A percentile compares a stretch with the other conserved stretches of the same genome.
Conservation (phyloP, 2,888 invertebrate species). For the Euphydryas editha region DNA sequence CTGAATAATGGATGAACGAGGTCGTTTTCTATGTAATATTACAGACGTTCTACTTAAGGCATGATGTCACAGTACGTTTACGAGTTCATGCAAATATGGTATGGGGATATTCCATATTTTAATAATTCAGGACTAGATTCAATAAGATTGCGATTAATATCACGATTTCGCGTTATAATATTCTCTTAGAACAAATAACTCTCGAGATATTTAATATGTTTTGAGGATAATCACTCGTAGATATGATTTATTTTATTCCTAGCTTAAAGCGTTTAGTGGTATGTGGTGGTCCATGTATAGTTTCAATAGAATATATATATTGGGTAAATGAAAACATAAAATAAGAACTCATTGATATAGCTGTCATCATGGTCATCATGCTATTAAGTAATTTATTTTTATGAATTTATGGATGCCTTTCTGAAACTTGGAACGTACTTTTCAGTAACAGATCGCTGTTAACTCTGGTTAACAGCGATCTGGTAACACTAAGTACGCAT, state of each 20-base stretch:
- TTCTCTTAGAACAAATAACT: not conserved
- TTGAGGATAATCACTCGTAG: not conserved
- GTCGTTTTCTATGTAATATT: not conserved
- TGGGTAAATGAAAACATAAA: too few relatives aligned
- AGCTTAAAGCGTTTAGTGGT: too few relatives aligned
- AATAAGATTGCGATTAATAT: not conserved
- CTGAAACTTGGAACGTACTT: too few relatives aligned
- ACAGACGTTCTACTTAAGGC: not conserved
- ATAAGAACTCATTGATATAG: too few relatives aligned
- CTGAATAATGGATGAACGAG: not conserved
- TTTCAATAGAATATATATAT: not conserved
- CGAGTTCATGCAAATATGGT: conserved; percentile 28
- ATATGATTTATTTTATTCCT: too few relatives aligned
- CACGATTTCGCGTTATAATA: not conserved
- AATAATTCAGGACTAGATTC: conserved; percentile 11
- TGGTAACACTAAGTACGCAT: too few relatives aligned
- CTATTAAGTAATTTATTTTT: too few relatives aligned
- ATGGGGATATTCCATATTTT: conserved; percentile 25
- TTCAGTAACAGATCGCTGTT: too few relatives aligned
- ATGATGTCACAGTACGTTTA: conserved; percentile 11
- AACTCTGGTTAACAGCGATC: too few relatives aligned
- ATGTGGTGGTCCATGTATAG: too few relatives aligned
- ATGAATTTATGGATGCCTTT: too few relatives aligned
- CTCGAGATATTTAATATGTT: not conserved
- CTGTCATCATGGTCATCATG: too few relatives aligned